Percentiles rank a stretch among this genome's conserved stretches.
These are phyloP conservation scores for Austrofundulus limnaeus DNA, from an alignment of 2,113 vertebrate species.

Conservation along the genomic window DNA sequence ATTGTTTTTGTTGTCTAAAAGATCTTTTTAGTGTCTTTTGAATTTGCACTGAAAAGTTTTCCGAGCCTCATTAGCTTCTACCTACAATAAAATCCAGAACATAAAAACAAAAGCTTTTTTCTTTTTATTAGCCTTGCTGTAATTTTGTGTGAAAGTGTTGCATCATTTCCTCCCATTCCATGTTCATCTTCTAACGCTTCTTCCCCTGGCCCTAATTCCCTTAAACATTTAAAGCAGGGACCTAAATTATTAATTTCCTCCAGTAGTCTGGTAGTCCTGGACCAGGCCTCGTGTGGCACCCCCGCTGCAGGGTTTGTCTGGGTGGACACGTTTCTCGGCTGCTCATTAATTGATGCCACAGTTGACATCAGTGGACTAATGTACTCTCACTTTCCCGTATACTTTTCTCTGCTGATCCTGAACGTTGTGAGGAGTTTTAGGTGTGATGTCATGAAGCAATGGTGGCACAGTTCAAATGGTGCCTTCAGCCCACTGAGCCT, in stretches of 20 bases:
- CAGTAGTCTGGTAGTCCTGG: slow-evolving; percentile 47
- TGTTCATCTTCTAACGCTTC: slow-evolving; percentile 52
- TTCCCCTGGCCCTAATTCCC: slow-evolving; percentile 61
- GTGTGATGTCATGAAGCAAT: slow-evolving; percentile 41
- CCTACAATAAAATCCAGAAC: neutral
- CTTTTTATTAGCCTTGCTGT: slow-evolving; percentile 16
- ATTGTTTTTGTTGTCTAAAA: neutral
- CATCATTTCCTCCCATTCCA: slow-evolving; percentile 13
- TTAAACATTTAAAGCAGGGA: slow-evolving; percentile 69
- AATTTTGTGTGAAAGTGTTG: slow-evolving; percentile 36
- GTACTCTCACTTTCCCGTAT: slow-evolving; percentile 57
- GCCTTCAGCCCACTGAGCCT: slow-evolving; percentile 26
- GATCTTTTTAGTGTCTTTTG: neutral
- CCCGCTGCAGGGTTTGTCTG: slow-evolving; percentile 64
- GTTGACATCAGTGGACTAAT: slow-evolving; percentile 67
- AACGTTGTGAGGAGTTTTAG: slow-evolving; percentile 27
- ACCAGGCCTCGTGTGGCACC: slow-evolving; percentile 46
- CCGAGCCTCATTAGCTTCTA: neutral
- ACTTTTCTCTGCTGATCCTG: slow-evolving; percentile 25
- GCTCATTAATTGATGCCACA: slow-evolving; percentile 75
- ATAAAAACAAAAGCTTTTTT: slow-evolving; percentile 7
- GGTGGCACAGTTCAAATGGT: slow-evolving; percentile 43
- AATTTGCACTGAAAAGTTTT: neutral
- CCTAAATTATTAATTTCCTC: slow-evolving; percentile 72
- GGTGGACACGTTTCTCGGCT: slow-evolving; percentile 66